Percentiles rank a stretch among this genome's conserved stretches.
These are phyloP conservation scores for Lucifuga dentata DNA, from an alignment of 2,113 vertebrate species.

Conservation along the genomic window DNA sequence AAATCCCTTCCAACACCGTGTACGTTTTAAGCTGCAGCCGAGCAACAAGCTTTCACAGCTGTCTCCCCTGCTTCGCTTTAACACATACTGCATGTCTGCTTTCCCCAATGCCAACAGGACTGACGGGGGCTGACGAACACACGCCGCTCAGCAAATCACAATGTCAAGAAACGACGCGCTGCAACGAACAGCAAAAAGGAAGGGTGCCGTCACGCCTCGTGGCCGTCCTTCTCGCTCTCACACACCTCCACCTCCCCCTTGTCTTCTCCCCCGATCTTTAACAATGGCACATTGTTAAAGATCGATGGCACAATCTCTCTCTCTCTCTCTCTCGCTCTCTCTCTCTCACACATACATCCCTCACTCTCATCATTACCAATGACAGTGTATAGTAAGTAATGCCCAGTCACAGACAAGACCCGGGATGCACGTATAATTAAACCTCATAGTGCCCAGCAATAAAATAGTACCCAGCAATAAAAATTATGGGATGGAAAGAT, in stretches of 20 bases:
- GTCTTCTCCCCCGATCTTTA: neutral
- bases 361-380: conserved; percentile 8
- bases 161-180: conserved; percentile 62
- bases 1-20: conserved; percentile 68
- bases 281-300: conserved; percentile 52
- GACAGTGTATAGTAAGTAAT: conserved; percentile 24
- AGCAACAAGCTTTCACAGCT: conserved; percentile 75
- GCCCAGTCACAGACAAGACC: conserved; percentile 45
- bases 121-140: conserved; percentile 62
- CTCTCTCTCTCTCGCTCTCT: conserved; percentile 34
- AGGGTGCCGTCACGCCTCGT: conserved; percentile 65
- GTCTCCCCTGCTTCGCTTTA: conserved; percentile 71
- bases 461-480: conserved; percentile 8
- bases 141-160: conserved; percentile 61
- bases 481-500: conserved; percentile 51
- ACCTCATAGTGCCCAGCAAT: conserved; percentile 51
- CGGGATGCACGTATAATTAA: conserved; percentile 67
- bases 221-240: conserved; percentile 63
- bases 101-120: conserved; percentile 43
- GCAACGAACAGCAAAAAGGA: conserved; percentile 61
- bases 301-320: conserved; percentile 59
- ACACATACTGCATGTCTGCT: conserved; percentile 71
- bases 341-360: conserved; percentile 35
- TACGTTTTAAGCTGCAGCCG: conserved; percentile 64
- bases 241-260: conserved; percentile 7